Percentiles rank a stretch among this genome's conserved stretches.
phyloP scores from a whole-genome alignment of 2,797 vertebrate species.

The Lutjanus campechanus region DNA sequence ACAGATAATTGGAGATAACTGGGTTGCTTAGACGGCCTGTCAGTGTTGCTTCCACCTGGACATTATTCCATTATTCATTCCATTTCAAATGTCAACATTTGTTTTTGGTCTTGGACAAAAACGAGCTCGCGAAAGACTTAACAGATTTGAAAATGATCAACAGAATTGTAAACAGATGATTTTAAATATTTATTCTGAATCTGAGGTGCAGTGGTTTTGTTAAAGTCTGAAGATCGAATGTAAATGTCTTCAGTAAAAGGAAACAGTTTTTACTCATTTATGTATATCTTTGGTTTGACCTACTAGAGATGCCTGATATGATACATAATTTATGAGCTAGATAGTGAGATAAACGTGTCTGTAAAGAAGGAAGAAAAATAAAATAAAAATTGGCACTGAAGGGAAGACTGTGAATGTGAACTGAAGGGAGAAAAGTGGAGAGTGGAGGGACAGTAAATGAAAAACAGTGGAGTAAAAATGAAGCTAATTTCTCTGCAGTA shows the following conservation, averaged over 20 bases:
- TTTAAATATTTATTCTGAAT: conserved; percentile 26
- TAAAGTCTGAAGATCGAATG: background rate
- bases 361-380: conserved; percentile 25
- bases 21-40: conserved; percentile 51
- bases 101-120: conserved; percentile 29
- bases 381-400: background rate
- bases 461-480: conserved; percentile 5
- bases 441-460: background rate
- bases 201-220: conserved; percentile 2
- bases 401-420: conserved; percentile 2
- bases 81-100: conserved; percentile 68
- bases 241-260: conserved; percentile 23
- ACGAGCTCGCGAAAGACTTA: conserved; percentile 3
- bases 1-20: conserved; percentile 76
- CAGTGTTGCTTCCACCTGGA: conserved; percentile 50
- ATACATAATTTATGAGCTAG: conserved; percentile 42
- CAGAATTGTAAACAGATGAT: conserved; percentile 7
- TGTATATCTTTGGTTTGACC: conserved; percentile 27
- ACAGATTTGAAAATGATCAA: conserved; percentile 15
- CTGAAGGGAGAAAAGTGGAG: conserved; percentile 9
- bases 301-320: conserved; percentile 2
- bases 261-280: conserved; percentile 33
- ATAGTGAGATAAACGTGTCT: conserved; percentile 33
- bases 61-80: conserved; percentile 55
- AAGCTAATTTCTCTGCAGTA: background rate